Percentiles rank a stretch among this genome's conserved stretches.
Conservation (phyloP, 2,113 vertebrate species). For the Echinops telfairi region DNA sequence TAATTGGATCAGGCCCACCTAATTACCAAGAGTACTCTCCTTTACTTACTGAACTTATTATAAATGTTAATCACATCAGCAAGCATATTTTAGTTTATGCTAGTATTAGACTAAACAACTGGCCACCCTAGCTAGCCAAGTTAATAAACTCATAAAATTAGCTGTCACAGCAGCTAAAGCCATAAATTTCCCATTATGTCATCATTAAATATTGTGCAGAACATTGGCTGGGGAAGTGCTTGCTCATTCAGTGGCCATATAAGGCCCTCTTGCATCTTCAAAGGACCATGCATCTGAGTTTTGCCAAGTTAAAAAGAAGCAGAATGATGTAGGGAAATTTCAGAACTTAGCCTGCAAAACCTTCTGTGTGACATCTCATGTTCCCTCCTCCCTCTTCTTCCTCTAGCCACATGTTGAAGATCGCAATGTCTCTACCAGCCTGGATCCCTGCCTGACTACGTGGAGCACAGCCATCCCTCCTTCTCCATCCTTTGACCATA, state of each 20-base stretch:
- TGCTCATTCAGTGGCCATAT: not conserved
- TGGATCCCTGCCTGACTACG: not conserved
- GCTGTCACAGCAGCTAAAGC: too few species aligned
- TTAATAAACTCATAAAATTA: too few species aligned
- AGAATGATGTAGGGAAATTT: not conserved
- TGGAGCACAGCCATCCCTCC: accelerated
- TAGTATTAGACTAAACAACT: too few species aligned
- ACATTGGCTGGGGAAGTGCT: not conserved
- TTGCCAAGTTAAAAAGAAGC: not conserved
- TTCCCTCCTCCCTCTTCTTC: not conserved
- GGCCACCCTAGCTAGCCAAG: too few species aligned
- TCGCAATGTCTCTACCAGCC: not conserved
- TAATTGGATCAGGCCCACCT: not conserved
- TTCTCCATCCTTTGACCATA: too few species aligned
- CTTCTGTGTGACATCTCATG: not conserved
- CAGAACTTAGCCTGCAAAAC: not conserved
- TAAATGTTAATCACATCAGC: not conserved
- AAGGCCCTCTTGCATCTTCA: not conserved
- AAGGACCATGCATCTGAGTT: not conserved
- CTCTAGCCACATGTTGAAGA: not conserved
- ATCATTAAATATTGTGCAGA: not conserved
- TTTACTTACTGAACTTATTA: not conserved
- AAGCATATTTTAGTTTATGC: not conserved
- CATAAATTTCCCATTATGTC: too few species aligned
- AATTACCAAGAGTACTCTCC: not conserved